Base-by-base conservation (phyloP, 2,113 vertebrate species). In the Cairina moschata region DNA sequence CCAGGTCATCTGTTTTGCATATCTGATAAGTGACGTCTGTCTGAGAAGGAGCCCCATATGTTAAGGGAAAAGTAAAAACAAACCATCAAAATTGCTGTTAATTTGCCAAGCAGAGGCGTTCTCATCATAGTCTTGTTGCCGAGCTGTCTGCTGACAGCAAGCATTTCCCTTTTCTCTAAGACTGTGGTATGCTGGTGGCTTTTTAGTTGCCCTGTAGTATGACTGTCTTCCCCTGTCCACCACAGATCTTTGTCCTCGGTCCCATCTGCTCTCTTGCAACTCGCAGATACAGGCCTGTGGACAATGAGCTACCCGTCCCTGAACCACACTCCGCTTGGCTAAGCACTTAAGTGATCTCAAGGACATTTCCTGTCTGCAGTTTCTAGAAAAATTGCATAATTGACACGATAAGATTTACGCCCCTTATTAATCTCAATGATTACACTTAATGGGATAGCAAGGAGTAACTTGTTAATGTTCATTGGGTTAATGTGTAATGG, bases 361-460 rank as follows among this genome's bases (percentile, higher is more conserved):
- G 93, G 38, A 76, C 31, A 42, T 52, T 80, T 81, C 46, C 65
- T 28, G 42, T 42, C 31, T 60, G 23, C 12, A 36, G 0, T 63
- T 55, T 67, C n/a, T 40, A 83, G 16, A 48, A 56, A 67, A 81
- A 55, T 42, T 7, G 66, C 3, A 0, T 44, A 54, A 88, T 2
- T 84, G 48, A 52, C 28, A 8, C 52, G 83, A 34, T 34, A 46
- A 66, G 13, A 62, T 23, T 77, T 83, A 55, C 28, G 86, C 3
- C 17, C 29, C 13, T 66, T 52, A 81, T 34, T 60, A 81, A 63
- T 52, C 36, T 23, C 42, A 26, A 20, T 23, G 36, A 32, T 38
- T 68, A 38, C 29, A n/a, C 21, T 56, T 65, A 34, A 34, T 0
- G 0, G 28, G 83, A n/a, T 46, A 58, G 44, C 2, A 1, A 88